Evolutionary conservation across 2,113 vertebrate species (phyloP).

Genomic region (Promerops cafer): DNA sequence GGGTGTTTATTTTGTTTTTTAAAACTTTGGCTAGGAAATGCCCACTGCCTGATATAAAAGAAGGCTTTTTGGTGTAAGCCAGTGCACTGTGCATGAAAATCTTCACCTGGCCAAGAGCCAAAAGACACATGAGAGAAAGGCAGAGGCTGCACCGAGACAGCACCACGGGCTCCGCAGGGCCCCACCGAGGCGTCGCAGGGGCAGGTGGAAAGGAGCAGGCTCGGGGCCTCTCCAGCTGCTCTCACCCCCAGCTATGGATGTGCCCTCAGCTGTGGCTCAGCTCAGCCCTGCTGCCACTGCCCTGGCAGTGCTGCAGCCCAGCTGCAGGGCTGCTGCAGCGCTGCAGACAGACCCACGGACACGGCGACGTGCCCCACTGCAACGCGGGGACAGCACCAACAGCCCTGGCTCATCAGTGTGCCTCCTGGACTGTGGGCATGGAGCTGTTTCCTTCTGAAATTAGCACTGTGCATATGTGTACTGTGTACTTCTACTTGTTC

Average conservation of each 20-base stretch:
- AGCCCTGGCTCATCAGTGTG: not conserved
- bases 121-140: not conserved
- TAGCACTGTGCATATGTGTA: rapidly evolving
- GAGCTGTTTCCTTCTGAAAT: not conserved
- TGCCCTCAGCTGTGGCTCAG: not conserved
- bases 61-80: not conserved
- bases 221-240: rapidly evolving
- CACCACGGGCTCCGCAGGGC: rapidly evolving
- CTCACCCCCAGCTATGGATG: not conserved
- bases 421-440: too few relatives aligned
- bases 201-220: not conserved
- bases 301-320: not conserved
- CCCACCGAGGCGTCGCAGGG: rapidly evolving
- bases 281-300: not conserved
- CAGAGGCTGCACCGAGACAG: not conserved
- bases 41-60: not conserved
- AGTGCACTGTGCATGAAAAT: not conserved
- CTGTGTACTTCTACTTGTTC: not conserved
- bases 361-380: rapidly evolving
- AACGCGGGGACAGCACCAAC: rapidly evolving
- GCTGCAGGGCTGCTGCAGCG: not conserved
- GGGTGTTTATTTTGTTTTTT: not conserved
- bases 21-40: not conserved
- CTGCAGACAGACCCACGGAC: rapidly evolving
- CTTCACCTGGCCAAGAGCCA: not conserved